These are phyloP conservation scores for Drosophila setifemur DNA, from an alignment of 1,140 invertebrate species.

Conservation along the genomic window DNA sequence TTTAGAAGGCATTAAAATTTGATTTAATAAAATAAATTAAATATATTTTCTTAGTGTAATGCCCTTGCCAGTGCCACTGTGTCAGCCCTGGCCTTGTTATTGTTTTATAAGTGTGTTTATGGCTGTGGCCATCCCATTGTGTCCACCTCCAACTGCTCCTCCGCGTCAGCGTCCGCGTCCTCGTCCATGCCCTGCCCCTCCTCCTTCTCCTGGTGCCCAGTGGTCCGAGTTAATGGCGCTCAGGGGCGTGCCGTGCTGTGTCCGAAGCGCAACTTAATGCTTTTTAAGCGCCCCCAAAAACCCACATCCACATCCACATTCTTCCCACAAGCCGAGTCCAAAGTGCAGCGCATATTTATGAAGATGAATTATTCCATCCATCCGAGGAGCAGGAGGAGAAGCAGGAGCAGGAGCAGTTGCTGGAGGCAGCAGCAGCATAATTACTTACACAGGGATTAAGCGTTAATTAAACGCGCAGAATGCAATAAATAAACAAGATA, in stretches of 20 bases:
- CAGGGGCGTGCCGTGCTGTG: slow-evolving; percentile 58
- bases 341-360: slow-evolving; percentile 79
- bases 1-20: not conserved
- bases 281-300: slow-evolving; percentile 68
- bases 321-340: slow-evolving; percentile 18
- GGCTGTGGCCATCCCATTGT: slow-evolving; percentile 31
- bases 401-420: slow-evolving; percentile 9
- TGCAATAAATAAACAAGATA: slow-evolving; percentile 81
- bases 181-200: too few relatives aligned
- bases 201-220: not conserved
- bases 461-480: slow-evolving; percentile 79
- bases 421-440: slow-evolving; percentile 40
- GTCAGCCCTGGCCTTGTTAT: slow-evolving; percentile 51
- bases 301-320: slow-evolving; percentile 19
- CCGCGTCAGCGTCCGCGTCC: too few relatives aligned
- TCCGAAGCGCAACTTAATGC: slow-evolving; percentile 71
- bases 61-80: not conserved
- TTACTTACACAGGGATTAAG: slow-evolving; percentile 81
- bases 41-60: not conserved
- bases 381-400: not conserved
- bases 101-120: slow-evolving; percentile 79
- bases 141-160: not conserved
- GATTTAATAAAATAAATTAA: not conserved
- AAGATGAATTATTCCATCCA: slow-evolving; percentile 76
- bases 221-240: slow-evolving; percentile 64